Evolutionary conservation across 2,113 vertebrate genomes (phyloP).

Genomic region (Pluvialis apricaria): DNA sequence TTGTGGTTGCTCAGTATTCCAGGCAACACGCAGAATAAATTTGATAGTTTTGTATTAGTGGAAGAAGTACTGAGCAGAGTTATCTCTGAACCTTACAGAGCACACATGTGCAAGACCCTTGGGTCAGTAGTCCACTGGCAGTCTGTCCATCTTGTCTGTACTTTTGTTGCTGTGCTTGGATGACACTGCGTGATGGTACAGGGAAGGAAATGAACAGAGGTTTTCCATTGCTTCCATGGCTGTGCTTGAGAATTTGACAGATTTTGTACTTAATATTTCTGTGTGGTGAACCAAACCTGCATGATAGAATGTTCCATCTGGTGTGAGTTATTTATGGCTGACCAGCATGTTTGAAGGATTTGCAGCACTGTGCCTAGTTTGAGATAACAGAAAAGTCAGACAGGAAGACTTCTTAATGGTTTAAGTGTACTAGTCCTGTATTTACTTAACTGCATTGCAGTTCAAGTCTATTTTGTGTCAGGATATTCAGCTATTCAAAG

Average conservation of each 20-base stretch:
- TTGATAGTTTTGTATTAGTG: background rate
- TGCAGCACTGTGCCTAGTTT: background rate
- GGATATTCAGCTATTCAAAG: background rate
- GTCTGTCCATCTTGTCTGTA: background rate
- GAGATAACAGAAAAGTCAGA: background rate
- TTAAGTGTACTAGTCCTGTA: background rate
- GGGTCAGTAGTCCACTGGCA: background rate
- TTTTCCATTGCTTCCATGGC: background rate
- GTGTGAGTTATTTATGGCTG: background rate
- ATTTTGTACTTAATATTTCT: background rate
- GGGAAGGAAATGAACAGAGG: background rate
- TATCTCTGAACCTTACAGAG: background rate
- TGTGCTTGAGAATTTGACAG: background rate
- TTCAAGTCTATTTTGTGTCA: background rate
- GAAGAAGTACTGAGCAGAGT: background rate
- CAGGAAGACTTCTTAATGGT: background rate
- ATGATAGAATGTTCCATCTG: background rate
- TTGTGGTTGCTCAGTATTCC: background rate
- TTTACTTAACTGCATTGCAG: background rate
- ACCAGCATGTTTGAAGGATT: background rate
- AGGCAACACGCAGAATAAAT: background rate
- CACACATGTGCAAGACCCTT: rapidly evolving
- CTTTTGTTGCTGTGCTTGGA: background rate
- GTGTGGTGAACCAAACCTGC: background rate
- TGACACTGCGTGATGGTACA: background rate